Conservation (phyloP, 2,888 invertebrate species). For the Phragmatobia fuliginosa region DNA sequence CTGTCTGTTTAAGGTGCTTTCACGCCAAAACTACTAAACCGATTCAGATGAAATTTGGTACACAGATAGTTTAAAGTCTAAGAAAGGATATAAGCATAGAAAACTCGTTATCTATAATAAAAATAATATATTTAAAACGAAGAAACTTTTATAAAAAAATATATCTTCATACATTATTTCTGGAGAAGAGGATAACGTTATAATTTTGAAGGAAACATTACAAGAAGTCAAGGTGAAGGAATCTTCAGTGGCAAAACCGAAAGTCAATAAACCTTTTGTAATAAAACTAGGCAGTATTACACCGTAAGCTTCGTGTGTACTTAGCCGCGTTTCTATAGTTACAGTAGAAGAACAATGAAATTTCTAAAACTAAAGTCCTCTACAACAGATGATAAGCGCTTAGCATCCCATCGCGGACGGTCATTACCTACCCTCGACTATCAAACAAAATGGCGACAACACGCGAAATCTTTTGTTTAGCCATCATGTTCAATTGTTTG, state of each 20-base stretch:
- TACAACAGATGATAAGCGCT: not conserved
- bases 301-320: not conserved
- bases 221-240: not conserved
- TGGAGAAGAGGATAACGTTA: not conserved
- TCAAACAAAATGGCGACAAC: constrained; percentile 42
- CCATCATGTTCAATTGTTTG: constrained; percentile 59
- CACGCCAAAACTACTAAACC: no score
- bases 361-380: not conserved
- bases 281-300: not conserved
- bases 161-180: not conserved
- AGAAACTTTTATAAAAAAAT: not conserved
- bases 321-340: not conserved
- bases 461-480: constrained; percentile 55
- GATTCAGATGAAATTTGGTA: no score
- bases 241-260: not conserved
- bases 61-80: no score
- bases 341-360: not conserved
- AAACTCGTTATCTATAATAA: no score
- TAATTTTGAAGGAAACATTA: not conserved
- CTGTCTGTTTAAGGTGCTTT: no score
- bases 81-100: no score
- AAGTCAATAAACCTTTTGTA: not conserved
- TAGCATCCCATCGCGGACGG: constrained; percentile 18
- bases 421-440: constrained; percentile 20
- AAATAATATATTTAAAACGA: not conserved